Evolutionary conservation across 1,140 invertebrate genomes (phyloP).

Genomic region (Drosophila jambulina): DNA sequence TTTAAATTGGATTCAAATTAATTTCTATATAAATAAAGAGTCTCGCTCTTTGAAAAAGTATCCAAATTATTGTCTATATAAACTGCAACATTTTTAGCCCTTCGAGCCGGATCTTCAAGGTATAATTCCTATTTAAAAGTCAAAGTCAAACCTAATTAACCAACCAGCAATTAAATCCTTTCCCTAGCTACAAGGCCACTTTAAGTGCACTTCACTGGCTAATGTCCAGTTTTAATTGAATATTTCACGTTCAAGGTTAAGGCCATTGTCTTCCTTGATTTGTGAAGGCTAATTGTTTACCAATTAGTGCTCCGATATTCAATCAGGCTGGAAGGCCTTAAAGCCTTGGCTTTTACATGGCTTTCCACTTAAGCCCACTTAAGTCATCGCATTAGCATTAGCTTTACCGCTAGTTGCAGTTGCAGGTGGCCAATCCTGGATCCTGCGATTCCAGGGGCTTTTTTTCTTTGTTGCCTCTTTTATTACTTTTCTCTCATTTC

Average conservation of each 20-base stretch:
- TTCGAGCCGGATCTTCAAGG: too few relatives aligned
- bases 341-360: neutral
- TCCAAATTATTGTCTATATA: too few relatives aligned
- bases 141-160: neutral
- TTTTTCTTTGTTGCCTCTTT: too few relatives aligned
- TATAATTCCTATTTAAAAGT: too few relatives aligned
- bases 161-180: neutral
- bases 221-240: neutral
- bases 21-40: neutral
- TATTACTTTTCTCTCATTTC: neutral
- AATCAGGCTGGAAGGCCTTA: neutral
- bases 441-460: neutral
- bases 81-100: too few relatives aligned
- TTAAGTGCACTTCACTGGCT: neutral
- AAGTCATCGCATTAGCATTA: constrained; percentile 15
- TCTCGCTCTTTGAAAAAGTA: neutral
- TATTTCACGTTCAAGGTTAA: neutral
- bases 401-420: constrained; percentile 4
- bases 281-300: constrained; percentile 1
- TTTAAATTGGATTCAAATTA: too few relatives aligned
- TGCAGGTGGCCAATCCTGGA: constrained; percentile 4
- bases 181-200: neutral
- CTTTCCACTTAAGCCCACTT: constrained; percentile 10
- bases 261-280: neutral
- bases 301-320: constrained; percentile 3